These are phyloP conservation scores for Suillia variegata DNA, from an alignment of 2,888 invertebrate species.

Conservation along the genomic window DNA sequence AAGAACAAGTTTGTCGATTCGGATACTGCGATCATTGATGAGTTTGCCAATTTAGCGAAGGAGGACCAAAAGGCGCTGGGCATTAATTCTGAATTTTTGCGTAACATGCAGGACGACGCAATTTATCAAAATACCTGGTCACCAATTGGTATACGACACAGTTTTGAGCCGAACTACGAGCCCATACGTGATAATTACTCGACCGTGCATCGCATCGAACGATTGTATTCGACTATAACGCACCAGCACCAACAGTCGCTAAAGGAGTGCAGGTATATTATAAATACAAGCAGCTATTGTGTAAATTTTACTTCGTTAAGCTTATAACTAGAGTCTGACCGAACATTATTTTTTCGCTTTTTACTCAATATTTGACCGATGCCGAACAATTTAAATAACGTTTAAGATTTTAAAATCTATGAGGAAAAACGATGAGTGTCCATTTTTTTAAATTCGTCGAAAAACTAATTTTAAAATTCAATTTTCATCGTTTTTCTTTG, in stretches of 20 bases:
- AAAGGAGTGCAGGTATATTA: slow-evolving; percentile 27
- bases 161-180: slow-evolving; percentile 28
- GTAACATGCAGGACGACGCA: slow-evolving; percentile 37
- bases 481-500: too few relatives aligned
- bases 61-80: slow-evolving; percentile 43
- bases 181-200: slow-evolving; percentile 32
- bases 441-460: too few relatives aligned
- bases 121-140: slow-evolving; percentile 58
- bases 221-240: slow-evolving; percentile 42
- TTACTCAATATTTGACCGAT: not conserved
- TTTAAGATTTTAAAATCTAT: too few relatives aligned
- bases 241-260: slow-evolving; percentile 20
- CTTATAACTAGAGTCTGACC: too few relatives aligned
- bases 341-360: too few relatives aligned
- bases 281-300: not conserved
- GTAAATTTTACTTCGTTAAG: not conserved
- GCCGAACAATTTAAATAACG: too few relatives aligned
- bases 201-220: slow-evolving; percentile 49
- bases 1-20: slow-evolving; percentile 58
- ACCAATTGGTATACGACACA: slow-evolving; percentile 42
- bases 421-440: too few relatives aligned
- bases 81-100: slow-evolving; percentile 40
- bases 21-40: slow-evolving; percentile 52
- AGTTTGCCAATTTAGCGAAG: slow-evolving; percentile 47
- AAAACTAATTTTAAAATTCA: too few relatives aligned